These are phyloP conservation scores for Mobula birostris DNA, from an alignment of 2,113 vertebrate genomes.

Conservation along the genomic window DNA sequence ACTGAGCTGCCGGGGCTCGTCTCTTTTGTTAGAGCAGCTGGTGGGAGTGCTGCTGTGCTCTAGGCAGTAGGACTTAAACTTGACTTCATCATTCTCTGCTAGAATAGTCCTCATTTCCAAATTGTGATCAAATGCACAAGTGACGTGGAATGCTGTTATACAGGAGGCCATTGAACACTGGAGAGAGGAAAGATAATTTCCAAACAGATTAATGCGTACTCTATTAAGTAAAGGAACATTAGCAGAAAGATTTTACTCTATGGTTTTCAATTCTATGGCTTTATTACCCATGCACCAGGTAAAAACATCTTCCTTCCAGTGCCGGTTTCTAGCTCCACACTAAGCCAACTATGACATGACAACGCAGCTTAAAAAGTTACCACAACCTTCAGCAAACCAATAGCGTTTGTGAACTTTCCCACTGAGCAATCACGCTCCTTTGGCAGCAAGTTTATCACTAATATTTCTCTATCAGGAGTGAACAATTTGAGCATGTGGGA, in stretches of 20 bases:
- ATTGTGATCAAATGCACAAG: conserved; percentile 89
- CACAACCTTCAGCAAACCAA: not conserved
- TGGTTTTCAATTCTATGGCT: not conserved
- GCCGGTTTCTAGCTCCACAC: not conserved
- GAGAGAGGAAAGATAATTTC: not conserved
- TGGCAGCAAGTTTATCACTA: not conserved
- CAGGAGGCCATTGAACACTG: conserved; percentile 95
- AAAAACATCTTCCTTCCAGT: not conserved
- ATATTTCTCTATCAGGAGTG: not conserved
- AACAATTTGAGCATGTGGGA: not conserved
- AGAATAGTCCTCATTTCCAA: conserved; percentile 93
- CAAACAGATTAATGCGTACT: not conserved
- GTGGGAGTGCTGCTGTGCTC: conserved; percentile 72
- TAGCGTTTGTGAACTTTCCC: not conserved
- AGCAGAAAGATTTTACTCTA: not conserved
- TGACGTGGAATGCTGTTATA: conserved; percentile 92
- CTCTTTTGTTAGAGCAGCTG: conserved; percentile 50
- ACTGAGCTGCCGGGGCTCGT: conserved; percentile 45
- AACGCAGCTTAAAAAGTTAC: not conserved
- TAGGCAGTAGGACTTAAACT: conserved; percentile 94
- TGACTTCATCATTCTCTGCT: conserved; percentile 90
- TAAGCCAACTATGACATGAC: too few species aligned
- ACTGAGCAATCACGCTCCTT: not conserved
- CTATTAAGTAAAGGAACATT: not conserved
- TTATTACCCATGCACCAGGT: not conserved